A percentile compares a stretch with the other conserved stretches of the same genome.
Conservation (phyloP, 2,888 invertebrate genomes). For the Argyresthia albistria region DNA sequence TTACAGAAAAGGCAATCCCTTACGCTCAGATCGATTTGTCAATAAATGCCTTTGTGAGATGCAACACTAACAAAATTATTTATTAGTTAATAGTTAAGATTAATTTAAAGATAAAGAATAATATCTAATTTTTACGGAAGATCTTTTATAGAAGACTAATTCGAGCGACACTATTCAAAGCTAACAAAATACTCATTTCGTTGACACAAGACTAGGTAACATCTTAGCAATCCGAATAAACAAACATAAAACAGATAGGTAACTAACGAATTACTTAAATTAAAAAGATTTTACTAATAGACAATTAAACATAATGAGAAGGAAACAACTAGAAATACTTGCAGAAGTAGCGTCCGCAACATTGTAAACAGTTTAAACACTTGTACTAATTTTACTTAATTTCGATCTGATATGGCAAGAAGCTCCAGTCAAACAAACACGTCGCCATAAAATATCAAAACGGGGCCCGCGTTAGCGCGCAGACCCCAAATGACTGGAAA, state of each 20-base stretch:
- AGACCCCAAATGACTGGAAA: constrained; percentile 53
- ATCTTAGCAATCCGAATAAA: constrained; percentile 4
- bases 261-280: constrained; percentile 6
- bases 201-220: constrained; percentile 14
- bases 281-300: not conserved
- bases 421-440: not conserved
- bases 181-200: constrained; percentile 1
- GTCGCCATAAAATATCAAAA: too few species aligned
- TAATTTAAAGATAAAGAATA: not conserved
- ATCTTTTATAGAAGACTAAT: constrained; percentile 14
- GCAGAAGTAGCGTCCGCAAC: not conserved
- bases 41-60: not conserved
- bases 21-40: too few species aligned
- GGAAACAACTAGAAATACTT: not conserved
- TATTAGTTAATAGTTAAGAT: not conserved
- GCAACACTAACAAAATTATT: not conserved
- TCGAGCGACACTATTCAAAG: not conserved
- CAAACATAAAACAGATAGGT: constrained; percentile 7
- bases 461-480: too few species aligned
- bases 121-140: constrained; percentile 11
- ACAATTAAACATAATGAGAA: not conserved
- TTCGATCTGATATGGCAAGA: constrained; percentile 11
- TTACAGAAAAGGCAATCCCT: too few species aligned
- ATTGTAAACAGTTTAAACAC: not conserved
- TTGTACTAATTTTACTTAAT: constrained; percentile 9